phyloP scores from a whole-genome alignment of 2,113 vertebrate species.

The Terrapene triunguis region DNA sequence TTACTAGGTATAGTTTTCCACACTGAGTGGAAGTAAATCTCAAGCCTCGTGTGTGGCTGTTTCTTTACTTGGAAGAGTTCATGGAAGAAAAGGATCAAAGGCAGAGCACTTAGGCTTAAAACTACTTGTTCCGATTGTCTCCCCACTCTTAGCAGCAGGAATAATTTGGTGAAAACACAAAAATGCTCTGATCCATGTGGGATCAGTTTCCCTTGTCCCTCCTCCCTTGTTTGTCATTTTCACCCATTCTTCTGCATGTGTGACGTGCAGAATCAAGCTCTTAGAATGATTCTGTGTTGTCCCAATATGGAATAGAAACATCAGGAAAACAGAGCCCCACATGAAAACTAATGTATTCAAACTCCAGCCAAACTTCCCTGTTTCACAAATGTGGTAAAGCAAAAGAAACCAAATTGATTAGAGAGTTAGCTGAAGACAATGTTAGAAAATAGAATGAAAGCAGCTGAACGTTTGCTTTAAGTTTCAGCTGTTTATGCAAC shows the following conservation, averaged over 20 bases:
- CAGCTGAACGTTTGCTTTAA: slow-evolving; percentile 54
- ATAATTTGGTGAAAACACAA: slow-evolving; percentile 40
- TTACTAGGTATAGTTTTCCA: neutral
- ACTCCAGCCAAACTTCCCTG: neutral
- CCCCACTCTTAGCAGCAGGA: slow-evolving; percentile 27
- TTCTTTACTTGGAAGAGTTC: slow-evolving; percentile 42
- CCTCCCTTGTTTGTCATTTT: neutral
- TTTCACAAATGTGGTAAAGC: slow-evolving; percentile 19
- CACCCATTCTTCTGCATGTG: neutral
- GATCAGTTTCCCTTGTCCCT: neutral
- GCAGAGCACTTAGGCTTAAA: slow-evolving; percentile 47
- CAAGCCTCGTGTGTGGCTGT: neutral
- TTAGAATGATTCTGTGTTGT: slow-evolving; percentile 8
- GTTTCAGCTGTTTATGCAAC: slow-evolving; percentile 47
- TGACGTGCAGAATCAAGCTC: neutral
- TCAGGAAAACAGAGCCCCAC: neutral
- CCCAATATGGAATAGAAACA: slow-evolving; percentile 1
- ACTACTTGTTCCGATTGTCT: slow-evolving; percentile 46
- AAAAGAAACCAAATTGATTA: slow-evolving; percentile 47
- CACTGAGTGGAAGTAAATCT: neutral
- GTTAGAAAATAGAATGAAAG: neutral
- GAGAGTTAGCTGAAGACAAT: neutral
- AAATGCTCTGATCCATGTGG: slow-evolving; percentile 55
- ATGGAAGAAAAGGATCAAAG: slow-evolving; percentile 52
- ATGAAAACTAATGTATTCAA: neutral